Percentiles rank a stretch among this genome's conserved stretches.
Evolutionary conservation across 53 echinoderm and acorn worm species (phyloP).

Genomic region (Echinarachnius parma): DNA sequence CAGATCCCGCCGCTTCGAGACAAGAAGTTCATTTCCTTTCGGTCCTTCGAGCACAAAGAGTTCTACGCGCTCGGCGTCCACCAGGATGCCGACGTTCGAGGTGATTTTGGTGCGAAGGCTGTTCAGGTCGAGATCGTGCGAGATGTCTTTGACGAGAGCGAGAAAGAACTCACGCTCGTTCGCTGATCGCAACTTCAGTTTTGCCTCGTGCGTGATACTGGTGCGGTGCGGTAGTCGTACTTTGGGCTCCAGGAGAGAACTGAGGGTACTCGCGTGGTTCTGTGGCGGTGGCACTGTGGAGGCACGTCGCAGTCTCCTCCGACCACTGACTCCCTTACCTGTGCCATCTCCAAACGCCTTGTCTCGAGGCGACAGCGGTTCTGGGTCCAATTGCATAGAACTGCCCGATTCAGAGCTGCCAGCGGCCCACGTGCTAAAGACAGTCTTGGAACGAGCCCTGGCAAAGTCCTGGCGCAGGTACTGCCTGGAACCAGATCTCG

Average conservation of each 20-base stretch:
- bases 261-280: conserved; percentile 71
- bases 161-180: conserved; percentile 97
- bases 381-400: conserved; percentile 57
- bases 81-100: conserved; percentile 79
- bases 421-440: conserved; percentile 92
- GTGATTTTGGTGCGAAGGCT: conserved; percentile 74
- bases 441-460: conserved; percentile 77
- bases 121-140: conserved; percentile 86
- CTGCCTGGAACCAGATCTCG: conserved; percentile 89
- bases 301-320: conserved; percentile 81
- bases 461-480: conserved; percentile 97
- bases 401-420: conserved; percentile 30
- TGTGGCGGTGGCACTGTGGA: conserved; percentile 90
- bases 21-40: conserved; percentile 71
- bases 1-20: conserved; percentile 47
- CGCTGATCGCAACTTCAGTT: conserved; percentile 75
- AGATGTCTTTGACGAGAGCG: conserved; percentile 93
- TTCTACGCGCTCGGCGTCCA: conserved; percentile 69
- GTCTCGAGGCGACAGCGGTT: conserved; percentile 71
- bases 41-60: conserved; percentile 91
- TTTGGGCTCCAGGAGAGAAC: conserved; percentile 80
- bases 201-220: conserved; percentile 83
- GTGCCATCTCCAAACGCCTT: conserved; percentile 23
- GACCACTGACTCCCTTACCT: conserved; percentile 52
- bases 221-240: conserved; percentile 79